Conservation (phyloP, 1,140 invertebrate species). For the Vollenhovia emeryi region DNA sequence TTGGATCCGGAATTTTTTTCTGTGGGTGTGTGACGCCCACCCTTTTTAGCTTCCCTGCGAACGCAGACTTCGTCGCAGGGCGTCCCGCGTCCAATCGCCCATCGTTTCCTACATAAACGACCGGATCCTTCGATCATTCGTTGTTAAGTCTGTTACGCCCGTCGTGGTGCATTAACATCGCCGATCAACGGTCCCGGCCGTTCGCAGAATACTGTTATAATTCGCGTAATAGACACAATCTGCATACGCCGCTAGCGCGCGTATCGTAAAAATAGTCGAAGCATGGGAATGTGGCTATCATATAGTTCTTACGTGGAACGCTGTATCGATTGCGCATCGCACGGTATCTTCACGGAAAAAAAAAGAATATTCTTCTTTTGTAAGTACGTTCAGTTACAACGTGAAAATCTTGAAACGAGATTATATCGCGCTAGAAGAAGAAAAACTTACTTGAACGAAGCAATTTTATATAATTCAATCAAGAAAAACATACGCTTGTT, state of each 20-base stretch:
- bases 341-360: background rate
- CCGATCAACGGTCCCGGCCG: background rate
- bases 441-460: too few relatives aligned
- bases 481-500: too few relatives aligned
- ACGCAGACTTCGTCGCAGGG: background rate
- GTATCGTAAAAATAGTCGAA: conserved; percentile 56
- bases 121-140: conserved; percentile 4
- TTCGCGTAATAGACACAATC: conserved; percentile 61
- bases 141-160: background rate
- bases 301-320: background rate
- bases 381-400: too few relatives aligned
- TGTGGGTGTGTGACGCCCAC: conserved; percentile 6
- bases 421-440: too few relatives aligned
- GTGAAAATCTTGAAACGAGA: too few relatives aligned
- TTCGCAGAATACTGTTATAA: conserved; percentile 64
- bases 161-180: conserved; percentile 22
- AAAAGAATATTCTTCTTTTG: too few relatives aligned
- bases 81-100: background rate
- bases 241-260: conserved; percentile 10
- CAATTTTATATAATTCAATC: too few relatives aligned
- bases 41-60: background rate
- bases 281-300: conserved; percentile 32
- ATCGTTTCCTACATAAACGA: conserved; percentile 17
- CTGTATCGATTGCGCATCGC: background rate
- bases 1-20: too few relatives aligned